These are phyloP conservation scores for Poecilia latipinna DNA, from an alignment of 2,113 vertebrate species.

Conservation along the genomic window DNA sequence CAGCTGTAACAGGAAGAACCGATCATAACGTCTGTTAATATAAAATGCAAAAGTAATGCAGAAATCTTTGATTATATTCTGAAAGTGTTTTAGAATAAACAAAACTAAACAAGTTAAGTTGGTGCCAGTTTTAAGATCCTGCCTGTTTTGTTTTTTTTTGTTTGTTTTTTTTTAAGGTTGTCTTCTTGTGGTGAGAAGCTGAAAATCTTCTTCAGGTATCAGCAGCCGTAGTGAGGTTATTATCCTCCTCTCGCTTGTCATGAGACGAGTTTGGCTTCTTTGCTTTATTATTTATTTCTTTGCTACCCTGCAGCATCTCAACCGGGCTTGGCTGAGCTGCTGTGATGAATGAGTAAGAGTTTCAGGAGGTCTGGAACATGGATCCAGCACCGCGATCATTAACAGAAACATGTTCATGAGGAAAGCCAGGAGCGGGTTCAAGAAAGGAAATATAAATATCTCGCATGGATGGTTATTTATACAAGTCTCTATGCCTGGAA, in stretches of 20 bases:
- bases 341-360: slow-evolving; percentile 39
- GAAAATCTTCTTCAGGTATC: slow-evolving; percentile 8
- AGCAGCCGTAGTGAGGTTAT: slow-evolving; percentile 20
- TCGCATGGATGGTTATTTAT: slow-evolving; percentile 6
- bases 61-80: neutral
- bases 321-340: slow-evolving; percentile 11
- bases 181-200: neutral
- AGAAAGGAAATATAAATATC: slow-evolving; percentile 16
- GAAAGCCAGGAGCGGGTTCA: slow-evolving; percentile 8
- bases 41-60: neutral
- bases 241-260: slow-evolving; percentile 22
- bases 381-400: slow-evolving; percentile 37
- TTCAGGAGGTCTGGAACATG: slow-evolving; percentile 16
- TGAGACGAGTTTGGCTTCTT: slow-evolving; percentile 33
- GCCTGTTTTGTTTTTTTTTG: neutral
- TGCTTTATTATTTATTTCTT: neutral
- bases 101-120: neutral
- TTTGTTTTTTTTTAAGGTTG: no score
- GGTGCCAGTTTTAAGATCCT: neutral
- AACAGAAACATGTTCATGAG: slow-evolving; percentile 23
- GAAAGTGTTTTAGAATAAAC: neutral
- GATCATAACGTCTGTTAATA: neutral
- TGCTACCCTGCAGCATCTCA: slow-evolving; percentile 25
- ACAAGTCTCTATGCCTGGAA: slow-evolving; percentile 11
- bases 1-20: neutral